These are phyloP conservation scores for Ooceraea biroi DNA, from an alignment of 1,140 invertebrate species.

Conservation along the genomic window DNA sequence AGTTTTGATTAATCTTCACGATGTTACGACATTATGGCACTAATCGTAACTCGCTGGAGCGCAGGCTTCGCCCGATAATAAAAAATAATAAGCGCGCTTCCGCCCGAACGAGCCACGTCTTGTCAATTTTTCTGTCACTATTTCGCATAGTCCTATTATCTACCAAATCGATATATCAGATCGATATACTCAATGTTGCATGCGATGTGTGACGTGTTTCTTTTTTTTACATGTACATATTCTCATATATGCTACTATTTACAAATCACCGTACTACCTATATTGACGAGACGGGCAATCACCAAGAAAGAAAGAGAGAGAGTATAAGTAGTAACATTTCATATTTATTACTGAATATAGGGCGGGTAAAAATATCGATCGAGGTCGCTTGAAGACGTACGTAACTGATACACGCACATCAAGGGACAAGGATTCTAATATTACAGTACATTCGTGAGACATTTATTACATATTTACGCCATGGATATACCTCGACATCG, in stretches of 20 bases:
- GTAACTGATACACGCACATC: constrained; percentile 31
- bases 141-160: constrained; percentile 22
- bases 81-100: constrained; percentile 27
- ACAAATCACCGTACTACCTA: constrained; percentile 71
- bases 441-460: constrained; percentile 22
- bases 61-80: background rate
- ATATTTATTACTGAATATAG: constrained; percentile 38
- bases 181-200: constrained; percentile 46
- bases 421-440: background rate
- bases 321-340: constrained; percentile 38
- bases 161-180: constrained; percentile 44
- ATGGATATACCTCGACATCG: constrained; percentile 32
- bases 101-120: constrained; percentile 1
- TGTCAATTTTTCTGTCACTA: background rate
- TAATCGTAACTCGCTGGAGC: constrained; percentile 16
- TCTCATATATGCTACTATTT: constrained; percentile 62
- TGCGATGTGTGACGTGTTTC: constrained; percentile 24
- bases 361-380: constrained; percentile 22
- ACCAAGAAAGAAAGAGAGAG: constrained; percentile 6
- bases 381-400: constrained; percentile 19
- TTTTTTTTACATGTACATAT: constrained; percentile 30
- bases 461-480: constrained; percentile 47
- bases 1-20: constrained; percentile 28
- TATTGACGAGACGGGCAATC: constrained; percentile 57
- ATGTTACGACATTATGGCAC: constrained; percentile 23